Conservation (phyloP, 35 echinoderm and acorn worm genomes). For the Anneissia japonica region DNA sequence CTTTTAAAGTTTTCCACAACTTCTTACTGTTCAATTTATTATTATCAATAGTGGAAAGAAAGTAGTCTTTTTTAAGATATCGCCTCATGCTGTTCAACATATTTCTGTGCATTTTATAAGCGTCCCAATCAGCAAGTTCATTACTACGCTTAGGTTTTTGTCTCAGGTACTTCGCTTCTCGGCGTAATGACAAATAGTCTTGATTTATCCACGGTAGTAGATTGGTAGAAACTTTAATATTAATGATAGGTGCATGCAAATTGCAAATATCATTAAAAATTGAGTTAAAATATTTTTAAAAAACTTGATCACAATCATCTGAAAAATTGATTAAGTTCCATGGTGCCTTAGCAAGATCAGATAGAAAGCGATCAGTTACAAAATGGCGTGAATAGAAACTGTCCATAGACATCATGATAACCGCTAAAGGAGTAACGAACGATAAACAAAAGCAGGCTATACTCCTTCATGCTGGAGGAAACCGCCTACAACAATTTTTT, state of each 20-base stretch:
- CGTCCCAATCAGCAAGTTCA: neutral
- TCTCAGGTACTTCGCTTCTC: neutral
- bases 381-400: no score
- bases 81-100: neutral
- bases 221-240: constrained; percentile 2
- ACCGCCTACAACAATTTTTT: no score
- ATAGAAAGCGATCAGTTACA: no score
- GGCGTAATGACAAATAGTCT: constrained; percentile 5
- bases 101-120: constrained; percentile 2
- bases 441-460: no score
- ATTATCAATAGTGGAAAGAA: neutral
- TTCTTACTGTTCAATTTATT: constrained; percentile 7
- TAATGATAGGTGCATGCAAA: neutral
- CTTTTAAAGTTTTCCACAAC: constrained; percentile 5
- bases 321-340: no score
- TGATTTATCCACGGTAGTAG: neutral
- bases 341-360: no score
- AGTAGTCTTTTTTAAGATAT: neutral
- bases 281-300: neutral
- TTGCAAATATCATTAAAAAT: constrained; percentile 3
- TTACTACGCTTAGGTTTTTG: neutral
- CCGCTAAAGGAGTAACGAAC: no score
- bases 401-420: no score
- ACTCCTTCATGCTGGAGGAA: no score
- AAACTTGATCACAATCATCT: no score